Evolutionary conservation across 2,888 invertebrate genomes (phyloP).

Genomic region (Griposia aprilina): DNA sequence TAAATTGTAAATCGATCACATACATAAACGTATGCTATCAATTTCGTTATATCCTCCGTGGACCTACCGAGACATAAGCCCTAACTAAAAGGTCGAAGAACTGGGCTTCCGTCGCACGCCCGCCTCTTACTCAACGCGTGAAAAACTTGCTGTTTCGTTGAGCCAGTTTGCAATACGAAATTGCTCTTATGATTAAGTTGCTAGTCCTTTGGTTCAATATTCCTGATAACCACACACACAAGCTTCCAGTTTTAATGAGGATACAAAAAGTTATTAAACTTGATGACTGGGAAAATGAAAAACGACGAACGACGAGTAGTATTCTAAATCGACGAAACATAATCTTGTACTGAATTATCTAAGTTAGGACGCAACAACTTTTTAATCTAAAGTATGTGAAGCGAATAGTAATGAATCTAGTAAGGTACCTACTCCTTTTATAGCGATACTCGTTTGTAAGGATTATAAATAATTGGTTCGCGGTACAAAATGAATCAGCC

Average conservation of each 20-base stretch:
- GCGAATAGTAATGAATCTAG: slow-evolving; percentile 44
- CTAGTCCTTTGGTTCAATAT: slow-evolving; percentile 27
- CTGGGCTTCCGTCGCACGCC: slow-evolving; percentile 73
- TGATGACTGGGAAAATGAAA: slow-evolving; percentile 3
- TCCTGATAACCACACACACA: slow-evolving; percentile 10
- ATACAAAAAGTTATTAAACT: slow-evolving; percentile 2
- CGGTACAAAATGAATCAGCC: slow-evolving; percentile 79
- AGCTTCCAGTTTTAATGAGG: slow-evolving; percentile 21
- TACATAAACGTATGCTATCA: slow-evolving; percentile 23
- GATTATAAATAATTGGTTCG: slow-evolving; percentile 72
- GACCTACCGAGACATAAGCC: slow-evolving; percentile 57
- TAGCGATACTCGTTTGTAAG: slow-evolving; percentile 61
- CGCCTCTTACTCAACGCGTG: slow-evolving; percentile 74
- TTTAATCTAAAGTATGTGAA: slow-evolving; percentile 36
- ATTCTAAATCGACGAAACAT: slow-evolving; percentile 18
- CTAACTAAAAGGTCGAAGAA: slow-evolving; percentile 79
- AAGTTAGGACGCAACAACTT: slow-evolving; percentile 43
- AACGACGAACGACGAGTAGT: neutral
- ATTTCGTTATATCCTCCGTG: slow-evolving; percentile 44
- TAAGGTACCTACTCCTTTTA: slow-evolving; percentile 52
- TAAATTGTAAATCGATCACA: slow-evolving; percentile 14
- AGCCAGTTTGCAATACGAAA: slow-evolving; percentile 71
- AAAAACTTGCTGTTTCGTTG: slow-evolving; percentile 80
- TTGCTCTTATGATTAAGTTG: slow-evolving; percentile 63
- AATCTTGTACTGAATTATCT: slow-evolving; percentile 18